phyloP scores from a whole-genome alignment of 2,113 vertebrate genomes.

The Lophotis ruficrista region DNA sequence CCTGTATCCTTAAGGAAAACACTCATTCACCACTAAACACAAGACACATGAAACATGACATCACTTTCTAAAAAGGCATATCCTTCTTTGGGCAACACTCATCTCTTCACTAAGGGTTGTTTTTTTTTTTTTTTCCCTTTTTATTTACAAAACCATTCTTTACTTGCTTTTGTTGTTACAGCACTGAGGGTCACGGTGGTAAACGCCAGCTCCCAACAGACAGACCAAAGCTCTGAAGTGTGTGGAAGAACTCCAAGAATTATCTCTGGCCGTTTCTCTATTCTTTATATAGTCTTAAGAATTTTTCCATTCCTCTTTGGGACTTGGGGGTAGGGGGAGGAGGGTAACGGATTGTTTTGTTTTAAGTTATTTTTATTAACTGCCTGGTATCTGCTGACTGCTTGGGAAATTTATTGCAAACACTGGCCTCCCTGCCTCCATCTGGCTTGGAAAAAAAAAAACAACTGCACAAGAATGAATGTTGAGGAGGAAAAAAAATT shows the following conservation, averaged over 20 bases:
- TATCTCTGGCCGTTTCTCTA: slow-evolving; percentile 9
- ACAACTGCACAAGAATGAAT: neutral
- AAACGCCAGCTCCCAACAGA: neutral
- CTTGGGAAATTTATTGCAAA: slow-evolving; percentile 9
- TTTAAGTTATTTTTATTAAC: slow-evolving; percentile 52
- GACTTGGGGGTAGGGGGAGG: neutral
- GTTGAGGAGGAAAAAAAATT: neutral
- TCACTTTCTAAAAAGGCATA: neutral
- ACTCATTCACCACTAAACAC: neutral
- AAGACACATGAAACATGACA: neutral
- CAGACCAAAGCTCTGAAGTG: neutral
- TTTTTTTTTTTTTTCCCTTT: neutral
- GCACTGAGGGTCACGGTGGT: neutral
- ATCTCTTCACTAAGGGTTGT: neutral
- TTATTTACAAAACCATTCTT: neutral
- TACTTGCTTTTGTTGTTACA: neutral
- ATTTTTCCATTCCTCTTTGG: slow-evolving; percentile 61
- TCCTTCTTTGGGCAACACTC: neutral
- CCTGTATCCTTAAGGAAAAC: neutral
- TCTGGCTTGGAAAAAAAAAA: neutral
- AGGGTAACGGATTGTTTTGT: neutral
- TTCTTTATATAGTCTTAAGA: slow-evolving; percentile 53
- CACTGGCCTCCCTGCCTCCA: neutral
- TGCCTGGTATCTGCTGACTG: neutral
- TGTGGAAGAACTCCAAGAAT: slow-evolving; percentile 49